Evolutionary conservation across 1,140 invertebrate genomes (phyloP).

Genomic region (Drosophila takahashii): DNA sequence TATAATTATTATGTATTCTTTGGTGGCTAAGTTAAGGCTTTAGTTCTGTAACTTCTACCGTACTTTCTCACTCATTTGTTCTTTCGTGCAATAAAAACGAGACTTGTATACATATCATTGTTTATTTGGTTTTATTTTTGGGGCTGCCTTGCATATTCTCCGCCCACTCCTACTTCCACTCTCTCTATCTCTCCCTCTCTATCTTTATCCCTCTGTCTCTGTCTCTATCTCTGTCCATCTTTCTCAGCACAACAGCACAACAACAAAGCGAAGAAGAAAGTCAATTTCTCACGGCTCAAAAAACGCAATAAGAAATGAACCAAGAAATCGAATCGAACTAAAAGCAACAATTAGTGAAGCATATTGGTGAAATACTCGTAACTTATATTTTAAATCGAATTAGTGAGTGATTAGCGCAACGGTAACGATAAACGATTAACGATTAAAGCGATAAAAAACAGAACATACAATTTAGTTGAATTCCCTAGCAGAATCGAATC

Average conservation of each 20-base stretch:
- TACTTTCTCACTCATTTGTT: conserved; percentile 43
- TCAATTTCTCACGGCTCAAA: conserved; percentile 42
- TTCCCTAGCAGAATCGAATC: conserved; percentile 46
- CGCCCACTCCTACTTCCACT: neutral
- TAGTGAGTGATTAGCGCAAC: conserved; percentile 49
- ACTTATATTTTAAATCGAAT: conserved; percentile 61
- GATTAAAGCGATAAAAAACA: no score
- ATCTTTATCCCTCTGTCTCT: neutral
- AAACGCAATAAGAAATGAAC: conserved; percentile 39
- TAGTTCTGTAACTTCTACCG: conserved; percentile 37
- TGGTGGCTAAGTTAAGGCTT: conserved; percentile 40
- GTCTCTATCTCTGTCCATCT: neutral
- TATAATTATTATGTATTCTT: conserved; percentile 42
- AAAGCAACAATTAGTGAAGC: conserved; percentile 58
- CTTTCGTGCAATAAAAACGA: conserved; percentile 68
- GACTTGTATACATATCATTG: conserved; percentile 73
- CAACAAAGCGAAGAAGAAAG: conserved; percentile 13
- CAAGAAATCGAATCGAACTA: conserved; percentile 20
- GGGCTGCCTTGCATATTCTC: conserved; percentile 6
- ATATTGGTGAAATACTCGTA: conserved; percentile 72
- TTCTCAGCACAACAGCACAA: conserved; percentile 26
- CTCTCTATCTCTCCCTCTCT: neutral
- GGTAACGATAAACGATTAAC: conserved; percentile 24
- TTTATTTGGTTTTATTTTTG: conserved; percentile 57
- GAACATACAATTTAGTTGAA: conserved; percentile 53